phyloP scores from a whole-genome alignment of 2,113 vertebrate species.

The Isurus oxyrinchus region DNA sequence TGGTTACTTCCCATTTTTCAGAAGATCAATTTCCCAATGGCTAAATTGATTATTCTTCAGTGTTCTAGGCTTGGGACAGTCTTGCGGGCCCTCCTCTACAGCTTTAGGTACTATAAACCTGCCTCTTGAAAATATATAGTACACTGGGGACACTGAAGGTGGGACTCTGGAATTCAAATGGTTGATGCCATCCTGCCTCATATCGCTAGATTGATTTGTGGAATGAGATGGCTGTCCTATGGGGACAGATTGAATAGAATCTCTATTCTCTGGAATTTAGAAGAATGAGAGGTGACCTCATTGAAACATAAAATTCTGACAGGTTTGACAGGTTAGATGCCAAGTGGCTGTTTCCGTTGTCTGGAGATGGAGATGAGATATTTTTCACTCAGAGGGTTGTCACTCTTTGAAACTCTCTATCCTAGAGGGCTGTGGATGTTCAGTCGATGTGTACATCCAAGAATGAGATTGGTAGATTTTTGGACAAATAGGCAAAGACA shows the following conservation, averaged over 20 bases:
- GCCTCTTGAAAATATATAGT: not conserved
- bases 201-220: too few relatives aligned
- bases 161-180: not conserved
- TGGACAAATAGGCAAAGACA: not conserved
- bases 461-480: not conserved
- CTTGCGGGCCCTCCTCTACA: not conserved
- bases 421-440: too few relatives aligned
- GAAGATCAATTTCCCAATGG: not conserved
- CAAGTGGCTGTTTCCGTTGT: too few relatives aligned
- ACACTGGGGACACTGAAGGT: not conserved
- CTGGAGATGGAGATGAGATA: too few relatives aligned
- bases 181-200: not conserved
- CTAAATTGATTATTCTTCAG: not conserved
- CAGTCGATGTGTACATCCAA: not conserved
- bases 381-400: too few relatives aligned
- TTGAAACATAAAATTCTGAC: not conserved
- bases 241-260: not conserved
- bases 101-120: not conserved
- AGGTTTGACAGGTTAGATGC: not conserved
- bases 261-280: not conserved
- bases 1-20: too few relatives aligned
- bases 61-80: not conserved
- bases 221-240: too few relatives aligned
- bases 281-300: not conserved
- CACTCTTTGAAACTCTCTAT: too few relatives aligned